Evolutionary conservation across 2,797 vertebrate genomes (phyloP), one percentile per base, ranked within the genome.

Genomic region (Oreochromis grahami): DNA sequence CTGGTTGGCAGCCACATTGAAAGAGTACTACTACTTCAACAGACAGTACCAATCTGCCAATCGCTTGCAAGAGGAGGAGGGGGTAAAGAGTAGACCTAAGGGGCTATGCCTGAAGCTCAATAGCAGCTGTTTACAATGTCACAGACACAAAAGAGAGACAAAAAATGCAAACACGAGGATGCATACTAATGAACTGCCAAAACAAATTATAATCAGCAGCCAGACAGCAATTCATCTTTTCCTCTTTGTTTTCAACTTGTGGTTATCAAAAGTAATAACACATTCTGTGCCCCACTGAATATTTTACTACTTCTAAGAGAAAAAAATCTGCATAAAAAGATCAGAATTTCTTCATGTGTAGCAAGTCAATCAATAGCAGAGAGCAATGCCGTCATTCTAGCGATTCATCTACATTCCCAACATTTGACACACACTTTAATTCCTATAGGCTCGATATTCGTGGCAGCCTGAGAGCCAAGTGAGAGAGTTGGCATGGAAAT

Each of bases 361-460:
- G 84, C 51, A 88, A 91, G 81, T 82, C 80, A 91, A 82, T 87
- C 86, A 88, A 83, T 84, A 88, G 84, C 80, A 89, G 21, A 86
- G 82, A 76, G 78, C 74, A 88, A 84, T 78, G 34, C 80, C 82
- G 91, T 93, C 91, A 95, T 96, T 94, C 96, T 94, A 95, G 94
- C 84, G 94, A 96, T 97, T 97, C 95, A 97, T 97, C 95, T 97
- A 96, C 96, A 96, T 96, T 97, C 96, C 95, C 93, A 96, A 96
- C 96, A 97, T 96, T 97, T 96, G 96, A 96, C 94, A 95, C 95
- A 96, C 97, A 97, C 97, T 97, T 97, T 95, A 96, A 97, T 97
- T 97, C 94, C 94, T 96, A 96, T 96, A 97, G 95, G 94, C 96
- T 97, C 95, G 95, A 87, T 91, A 95, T 95, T 93, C 7, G 95